Conservation (phyloP, 2,888 invertebrate species). For the Liopterus haemorrhoidalis region DNA sequence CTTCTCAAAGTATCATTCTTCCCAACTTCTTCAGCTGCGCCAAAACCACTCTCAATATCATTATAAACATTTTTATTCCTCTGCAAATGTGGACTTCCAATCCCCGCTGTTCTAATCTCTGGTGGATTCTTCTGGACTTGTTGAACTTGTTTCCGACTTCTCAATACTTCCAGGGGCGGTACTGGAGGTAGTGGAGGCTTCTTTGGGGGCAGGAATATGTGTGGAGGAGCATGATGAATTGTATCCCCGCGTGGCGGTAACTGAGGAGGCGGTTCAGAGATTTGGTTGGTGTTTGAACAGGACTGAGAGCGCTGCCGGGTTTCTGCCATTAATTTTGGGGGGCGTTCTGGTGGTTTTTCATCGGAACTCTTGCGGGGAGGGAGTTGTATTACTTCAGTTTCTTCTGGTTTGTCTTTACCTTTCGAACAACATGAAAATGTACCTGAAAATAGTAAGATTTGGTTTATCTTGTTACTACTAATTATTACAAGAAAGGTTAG, state of each 20-base stretch:
- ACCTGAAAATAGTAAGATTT: too few species aligned
- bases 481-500: too few species aligned
- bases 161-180: constrained; percentile 56
- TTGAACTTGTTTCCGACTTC: constrained; percentile 49
- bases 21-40: constrained; percentile 27
- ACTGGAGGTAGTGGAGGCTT: constrained; percentile 69
- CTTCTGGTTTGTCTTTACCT: constrained; percentile 48
- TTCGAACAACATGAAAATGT: constrained; percentile 68
- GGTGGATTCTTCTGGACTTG: constrained; percentile 41
- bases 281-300: constrained; percentile 46
- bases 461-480: too few species aligned
- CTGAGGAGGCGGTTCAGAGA: constrained; percentile 46
- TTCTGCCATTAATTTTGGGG: constrained; percentile 55
- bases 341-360: constrained; percentile 60
- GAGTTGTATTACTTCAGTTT: constrained; percentile 53
- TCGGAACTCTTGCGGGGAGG: constrained; percentile 58
- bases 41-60: constrained; percentile 51
- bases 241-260: constrained; percentile 52
- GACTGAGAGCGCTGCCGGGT: constrained; percentile 56
- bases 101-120: constrained; percentile 54
- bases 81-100: constrained; percentile 59
- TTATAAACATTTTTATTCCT: constrained; percentile 54
- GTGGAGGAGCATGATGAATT: constrained; percentile 46
- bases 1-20: constrained; percentile 22
- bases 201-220: constrained; percentile 57